Percentiles rank a stretch among this genome's conserved stretches.
Evolutionary conservation across 2,888 invertebrate species (phyloP).

Genomic region (Polydesmus complanatus): DNA sequence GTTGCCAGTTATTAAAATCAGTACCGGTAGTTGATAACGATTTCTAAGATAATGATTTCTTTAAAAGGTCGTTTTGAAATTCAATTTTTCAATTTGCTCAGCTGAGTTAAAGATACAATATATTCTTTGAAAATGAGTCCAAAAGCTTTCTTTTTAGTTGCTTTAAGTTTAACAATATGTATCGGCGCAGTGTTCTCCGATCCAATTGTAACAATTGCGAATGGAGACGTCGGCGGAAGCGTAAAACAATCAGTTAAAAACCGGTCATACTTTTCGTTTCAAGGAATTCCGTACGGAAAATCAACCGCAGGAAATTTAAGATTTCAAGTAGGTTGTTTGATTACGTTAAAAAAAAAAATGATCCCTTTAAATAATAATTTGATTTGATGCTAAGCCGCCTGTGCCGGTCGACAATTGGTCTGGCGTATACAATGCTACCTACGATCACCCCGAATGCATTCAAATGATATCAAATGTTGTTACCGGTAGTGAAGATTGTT

Average conservation of each 20-base stretch:
- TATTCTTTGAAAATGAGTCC: too few species aligned
- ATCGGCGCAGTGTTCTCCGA: too few species aligned
- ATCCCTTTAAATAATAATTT: neutral
- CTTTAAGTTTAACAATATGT: too few species aligned
- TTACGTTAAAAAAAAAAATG: neutral
- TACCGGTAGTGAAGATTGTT: neutral
- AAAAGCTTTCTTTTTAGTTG: too few species aligned
- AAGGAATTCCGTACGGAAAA: slow-evolving; percentile 8
- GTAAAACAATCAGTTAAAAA: neutral
- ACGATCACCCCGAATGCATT: neutral
- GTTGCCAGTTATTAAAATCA: too few species aligned
- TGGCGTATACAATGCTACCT: slow-evolving; percentile 1
- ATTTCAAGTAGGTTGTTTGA: slow-evolving; percentile 6
- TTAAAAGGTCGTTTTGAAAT: too few species aligned
- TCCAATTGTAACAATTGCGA: neutral
- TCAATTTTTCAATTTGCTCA: too few species aligned
- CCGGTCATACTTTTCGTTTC: slow-evolving; percentile 4
- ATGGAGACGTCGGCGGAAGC: neutral
- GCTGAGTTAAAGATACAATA: too few species aligned
- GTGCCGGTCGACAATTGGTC: neutral
- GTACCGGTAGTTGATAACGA: too few species aligned
- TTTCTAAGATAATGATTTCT: too few species aligned
- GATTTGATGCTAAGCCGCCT: neutral
- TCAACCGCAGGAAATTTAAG: slow-evolving; percentile 5
- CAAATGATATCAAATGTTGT: neutral